Base-by-base conservation (phyloP, 2,797 vertebrate species). In the Coranthus polyacanthus region DNA sequence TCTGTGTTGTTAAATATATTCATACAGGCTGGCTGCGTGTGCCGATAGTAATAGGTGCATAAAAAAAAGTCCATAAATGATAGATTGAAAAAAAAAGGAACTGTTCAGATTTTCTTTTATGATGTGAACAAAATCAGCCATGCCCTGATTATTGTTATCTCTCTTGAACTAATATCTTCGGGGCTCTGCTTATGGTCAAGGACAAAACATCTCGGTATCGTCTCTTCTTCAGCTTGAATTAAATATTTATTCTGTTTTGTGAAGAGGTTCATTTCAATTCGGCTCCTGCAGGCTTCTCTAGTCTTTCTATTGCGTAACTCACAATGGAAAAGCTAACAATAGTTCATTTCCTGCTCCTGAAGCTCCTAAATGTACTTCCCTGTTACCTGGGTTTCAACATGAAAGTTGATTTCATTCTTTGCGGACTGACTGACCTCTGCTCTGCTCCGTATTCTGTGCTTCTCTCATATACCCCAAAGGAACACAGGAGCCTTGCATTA, bases 161-260 rank as follows among this genome's bases (percentile, higher is more conserved):
- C 67, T 51, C 68, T 84, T 79, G 67, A 79, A 67, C 64, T 72
- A 72, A 84, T 77, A 79, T 86, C 79, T 76, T 65, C 64, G 8
- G 67, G 68, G 58, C 57, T 78, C 41, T 53, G 62, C 39, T 57
- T 75, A 52, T 53, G 59, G 84, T 78, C 85, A 88, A 88, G 86
- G 81, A 79, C 75, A 80, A 83, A 85, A 75, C 75, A 72, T 68
- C 75, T 60, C 50, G 37, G 45, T 61, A 69, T 61, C 54, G 66
- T 73, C 47, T 66, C 67, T 78, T 91, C 75, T 85, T 88, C 49
- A 36, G 41, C 55, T 64, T 34, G 44, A 77, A 91, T 92, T 74
- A 88, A 91, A 92, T 91, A 90, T 91, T 88, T 84, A 91, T 87
- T 69, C 54, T 79, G 79, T 85, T 89, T 90, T 87, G 75, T 56